A percentile compares a stretch with the other conserved stretches of the same genome.
Conservation (phyloP, 2,797 vertebrate genomes). For the Enteromius mattozi region DNA sequence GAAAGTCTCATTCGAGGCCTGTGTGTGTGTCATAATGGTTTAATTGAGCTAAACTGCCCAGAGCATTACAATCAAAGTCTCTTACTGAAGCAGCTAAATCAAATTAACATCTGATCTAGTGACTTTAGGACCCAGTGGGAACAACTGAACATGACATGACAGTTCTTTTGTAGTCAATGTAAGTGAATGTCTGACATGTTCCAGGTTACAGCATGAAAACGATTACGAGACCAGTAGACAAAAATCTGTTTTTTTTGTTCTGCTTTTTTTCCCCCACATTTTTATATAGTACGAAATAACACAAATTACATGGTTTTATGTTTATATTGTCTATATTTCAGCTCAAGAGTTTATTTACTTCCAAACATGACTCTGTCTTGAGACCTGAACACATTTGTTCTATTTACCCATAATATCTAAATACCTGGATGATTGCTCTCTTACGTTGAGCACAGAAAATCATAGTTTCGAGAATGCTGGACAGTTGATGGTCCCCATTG, state of each 20-base stretch:
- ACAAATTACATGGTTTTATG: neutral
- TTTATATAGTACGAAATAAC: neutral
- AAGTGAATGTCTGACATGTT: neutral
- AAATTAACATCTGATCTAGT: conserved; percentile 3
- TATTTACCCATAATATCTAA: neutral
- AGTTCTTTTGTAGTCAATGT: neutral
- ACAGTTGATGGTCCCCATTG: neutral
- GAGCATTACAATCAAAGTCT: conserved; percentile 10
- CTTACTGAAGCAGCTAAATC: conserved; percentile 8
- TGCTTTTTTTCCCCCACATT: neutral
- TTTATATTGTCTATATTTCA: neutral
- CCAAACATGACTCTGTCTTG: neutral
- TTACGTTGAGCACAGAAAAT: too few relatives aligned
- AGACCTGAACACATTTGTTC: neutral
- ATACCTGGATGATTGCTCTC: neutral
- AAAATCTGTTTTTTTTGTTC: neutral
- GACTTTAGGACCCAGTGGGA: neutral
- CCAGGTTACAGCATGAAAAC: neutral
- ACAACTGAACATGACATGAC: neutral
- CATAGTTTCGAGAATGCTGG: neutral
- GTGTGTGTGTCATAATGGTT: conserved; percentile 12
- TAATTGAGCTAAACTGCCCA: conserved; percentile 33
- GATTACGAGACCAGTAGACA: neutral
- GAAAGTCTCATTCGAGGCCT: neutral
- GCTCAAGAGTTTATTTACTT: neutral